Evolutionary conservation across 2,113 vertebrate genomes (phyloP).

Genomic region (Antigone vipio): DNA sequence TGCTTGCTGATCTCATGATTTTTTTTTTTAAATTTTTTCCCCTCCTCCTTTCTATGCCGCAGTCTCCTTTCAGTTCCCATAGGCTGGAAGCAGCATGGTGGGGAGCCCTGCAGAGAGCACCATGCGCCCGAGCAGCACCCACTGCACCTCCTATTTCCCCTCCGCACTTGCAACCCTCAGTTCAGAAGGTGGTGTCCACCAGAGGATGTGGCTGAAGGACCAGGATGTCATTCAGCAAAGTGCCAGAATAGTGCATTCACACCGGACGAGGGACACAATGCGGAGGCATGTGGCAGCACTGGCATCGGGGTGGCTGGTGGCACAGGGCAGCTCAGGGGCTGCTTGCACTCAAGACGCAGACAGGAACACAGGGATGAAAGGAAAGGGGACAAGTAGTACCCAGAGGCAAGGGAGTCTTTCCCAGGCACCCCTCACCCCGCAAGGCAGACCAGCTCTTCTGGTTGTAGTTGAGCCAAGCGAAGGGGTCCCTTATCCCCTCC

Average conservation of each 20-base stretch:
- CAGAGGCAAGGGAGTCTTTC: not conserved
- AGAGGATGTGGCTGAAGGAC: not conserved
- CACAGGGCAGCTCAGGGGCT: not conserved
- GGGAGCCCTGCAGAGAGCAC: not conserved
- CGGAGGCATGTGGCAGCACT: not conserved
- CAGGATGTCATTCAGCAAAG: not conserved
- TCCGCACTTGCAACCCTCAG: not conserved
- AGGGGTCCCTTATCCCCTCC: not conserved
- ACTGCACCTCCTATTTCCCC: not conserved
- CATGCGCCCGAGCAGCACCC: not conserved
- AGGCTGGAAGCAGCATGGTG: not conserved
- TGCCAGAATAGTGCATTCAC: not conserved
- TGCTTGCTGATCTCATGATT: not conserved
- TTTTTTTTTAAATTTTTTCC: not conserved
- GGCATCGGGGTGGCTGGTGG: not conserved
- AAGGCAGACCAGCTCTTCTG: not conserved
- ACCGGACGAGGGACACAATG: rapidly evolving
- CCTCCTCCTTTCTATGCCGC: not conserved
- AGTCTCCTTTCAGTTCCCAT: not conserved
- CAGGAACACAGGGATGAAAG: not conserved
- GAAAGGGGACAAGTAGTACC: not conserved
- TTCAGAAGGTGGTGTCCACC: not conserved
- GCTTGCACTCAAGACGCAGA: rapidly evolving
- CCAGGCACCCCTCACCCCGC: not conserved
- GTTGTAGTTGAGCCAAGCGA: not conserved